phyloP scores from a whole-genome alignment of 1,140 invertebrate genomes.

The Drosophila kikkawai region DNA sequence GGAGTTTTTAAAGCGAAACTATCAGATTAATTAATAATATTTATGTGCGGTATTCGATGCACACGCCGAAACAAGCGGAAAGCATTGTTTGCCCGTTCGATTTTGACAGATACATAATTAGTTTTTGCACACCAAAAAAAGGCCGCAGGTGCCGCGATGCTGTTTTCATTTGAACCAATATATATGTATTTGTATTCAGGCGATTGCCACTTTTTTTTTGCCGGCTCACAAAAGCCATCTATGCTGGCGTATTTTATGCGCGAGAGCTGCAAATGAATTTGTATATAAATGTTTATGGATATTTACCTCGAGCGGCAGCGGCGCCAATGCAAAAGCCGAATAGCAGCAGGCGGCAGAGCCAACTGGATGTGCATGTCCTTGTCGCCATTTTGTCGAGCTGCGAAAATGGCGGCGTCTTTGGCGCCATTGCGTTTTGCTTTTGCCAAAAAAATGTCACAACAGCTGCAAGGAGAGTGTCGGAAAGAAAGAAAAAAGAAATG shows the following conservation, averaged over 20 bases:
- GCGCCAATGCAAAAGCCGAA: conserved; percentile 72
- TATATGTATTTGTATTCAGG: neutral
- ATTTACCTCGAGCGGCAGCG: conserved; percentile 71
- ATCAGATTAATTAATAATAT: conserved; percentile 61
- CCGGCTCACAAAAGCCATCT: conserved; percentile 18
- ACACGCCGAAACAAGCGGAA: conserved; percentile 31
- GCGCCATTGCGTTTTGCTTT: conserved; percentile 75
- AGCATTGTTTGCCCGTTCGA: conserved; percentile 50
- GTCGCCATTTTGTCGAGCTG: conserved; percentile 79
- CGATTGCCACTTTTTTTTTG: conserved; percentile 21
- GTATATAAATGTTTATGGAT: conserved; percentile 58
- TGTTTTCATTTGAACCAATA: conserved; percentile 39
- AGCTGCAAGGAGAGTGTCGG: conserved; percentile 62
- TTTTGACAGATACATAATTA: conserved; percentile 78
- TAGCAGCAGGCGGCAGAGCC: conserved; percentile 59
- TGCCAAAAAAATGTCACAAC: conserved; percentile 81
- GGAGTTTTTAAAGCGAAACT: conserved; percentile 34
- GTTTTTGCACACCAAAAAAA: conserved; percentile 54
- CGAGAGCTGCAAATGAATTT: conserved; percentile 29
- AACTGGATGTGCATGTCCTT: conserved; percentile 54
- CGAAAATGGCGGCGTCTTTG: conserved; percentile 78
- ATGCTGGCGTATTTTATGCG: conserved; percentile 30
- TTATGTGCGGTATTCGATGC: conserved; percentile 39
- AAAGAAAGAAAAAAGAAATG: conserved; percentile 10
- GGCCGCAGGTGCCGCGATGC: conserved; percentile 45